Base-by-base conservation (phyloP, 2,888 invertebrate genomes). In the Drosophila anomelani region DNA sequence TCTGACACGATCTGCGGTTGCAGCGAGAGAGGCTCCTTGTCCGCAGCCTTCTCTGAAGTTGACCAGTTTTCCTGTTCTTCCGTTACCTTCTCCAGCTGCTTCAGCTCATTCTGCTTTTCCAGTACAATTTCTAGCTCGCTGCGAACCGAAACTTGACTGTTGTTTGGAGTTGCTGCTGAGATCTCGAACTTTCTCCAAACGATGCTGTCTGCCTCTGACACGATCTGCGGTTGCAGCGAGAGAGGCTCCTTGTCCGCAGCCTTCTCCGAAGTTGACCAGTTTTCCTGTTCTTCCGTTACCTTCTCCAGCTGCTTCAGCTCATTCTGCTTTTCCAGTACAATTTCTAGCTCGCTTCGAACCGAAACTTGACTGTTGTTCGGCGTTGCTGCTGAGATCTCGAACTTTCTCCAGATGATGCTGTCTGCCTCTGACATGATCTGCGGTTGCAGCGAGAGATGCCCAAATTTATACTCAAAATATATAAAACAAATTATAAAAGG, bases 391-490 rank as follows among this genome's bases (percentile, higher is more conserved):
- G 60, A 32, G 43, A 41, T 62, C 20, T 72, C 43, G 29, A 56
- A 17, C 10, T 47, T 34, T 13, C 54, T n/a, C 53, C 56, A 26
- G 57, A 20, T 23, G 57, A 20, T n/a, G 23, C 17, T 15, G 53
- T 54, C 39, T 51, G 29, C 36, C 41, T 54, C 46, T 41, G 72
- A 72, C 72, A 72, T 72, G 53, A 29, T 69, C 43, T 23, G 12
- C 41, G 29, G 38, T 36, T 61, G 56, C 70, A 54, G 20, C 17
- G 4, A 59, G 17, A 29, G 15, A 12, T 26, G 12, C 34, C 20
- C 12, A n/a, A 26, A 49, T 17, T 3, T 3, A 3, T 36, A 17
- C 26, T 47, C 49, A 26, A 51, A 59, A 51, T 3, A 26, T 17
- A 0, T 41, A 38, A 13, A 61, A 68, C 17, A 56, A 56, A 64